A percentile compares a stretch with the other conserved stretches of the same genome.
Conservation (phyloP, 2,888 invertebrate genomes). For the Rhagonycha lutea region DNA sequence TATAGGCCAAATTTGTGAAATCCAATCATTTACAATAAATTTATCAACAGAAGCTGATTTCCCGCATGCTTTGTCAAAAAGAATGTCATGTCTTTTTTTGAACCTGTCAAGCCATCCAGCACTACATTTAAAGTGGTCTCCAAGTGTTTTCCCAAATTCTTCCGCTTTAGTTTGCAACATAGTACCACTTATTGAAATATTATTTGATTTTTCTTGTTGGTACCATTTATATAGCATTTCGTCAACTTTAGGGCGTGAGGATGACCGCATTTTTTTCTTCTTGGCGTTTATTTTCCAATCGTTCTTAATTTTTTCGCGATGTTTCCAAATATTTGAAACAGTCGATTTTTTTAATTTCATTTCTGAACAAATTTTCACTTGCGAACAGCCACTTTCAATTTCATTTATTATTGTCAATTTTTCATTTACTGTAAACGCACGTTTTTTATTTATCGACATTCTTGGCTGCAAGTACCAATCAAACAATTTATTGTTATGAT, state of each 20-base stretch:
- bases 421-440: not conserved
- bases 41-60: not conserved
- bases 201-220: not conserved
- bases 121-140: conserved; percentile 9
- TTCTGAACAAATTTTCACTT: not conserved
- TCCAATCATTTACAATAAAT: conserved; percentile 6
- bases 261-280: conserved; percentile 4
- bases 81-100: conserved; percentile 11
- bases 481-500: too few relatives aligned
- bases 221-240: conserved; percentile 10
- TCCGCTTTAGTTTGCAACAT: conserved; percentile 11
- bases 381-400: not conserved
- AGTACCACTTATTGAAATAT: not conserved
- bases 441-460: not conserved
- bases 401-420: conserved; percentile 1
- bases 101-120: conserved; percentile 10
- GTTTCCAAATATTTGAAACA: not conserved
- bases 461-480: too few relatives aligned
- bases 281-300: conserved; percentile 2
- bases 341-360: not conserved
- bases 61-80: conserved; percentile 7
- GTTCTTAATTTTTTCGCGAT: conserved; percentile 1
- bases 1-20: not conserved
- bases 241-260: conserved; percentile 1
- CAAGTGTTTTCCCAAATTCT: conserved; percentile 11